Evolutionary conservation across 1,140 invertebrate genomes (phyloP).

Genomic region (Latrodectus geometricus): DNA sequence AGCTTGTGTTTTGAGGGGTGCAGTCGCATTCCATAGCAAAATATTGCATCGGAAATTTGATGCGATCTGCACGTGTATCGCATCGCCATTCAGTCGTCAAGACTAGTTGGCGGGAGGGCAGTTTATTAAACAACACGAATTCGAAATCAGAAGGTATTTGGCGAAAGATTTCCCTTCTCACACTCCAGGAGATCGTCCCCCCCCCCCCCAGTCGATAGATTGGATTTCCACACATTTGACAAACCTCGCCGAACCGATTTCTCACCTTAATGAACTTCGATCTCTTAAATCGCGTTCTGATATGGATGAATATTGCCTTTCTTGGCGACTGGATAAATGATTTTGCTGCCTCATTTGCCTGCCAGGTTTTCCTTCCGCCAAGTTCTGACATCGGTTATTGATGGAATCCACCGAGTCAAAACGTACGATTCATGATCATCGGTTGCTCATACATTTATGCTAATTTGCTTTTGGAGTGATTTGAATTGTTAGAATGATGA

Average conservation of each 20-base stretch:
- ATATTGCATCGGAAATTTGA: conserved; percentile 59
- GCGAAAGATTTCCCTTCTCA: conserved; percentile 9
- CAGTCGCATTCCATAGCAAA: conserved; percentile 54
- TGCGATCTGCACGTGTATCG: conserved; percentile 54
- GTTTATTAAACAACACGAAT: conserved; percentile 25
- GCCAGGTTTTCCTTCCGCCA: not conserved
- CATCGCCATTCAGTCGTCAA: not conserved
- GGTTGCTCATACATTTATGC: not conserved
- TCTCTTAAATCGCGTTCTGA: not conserved
- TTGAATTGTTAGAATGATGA: not conserved
- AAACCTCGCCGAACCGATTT: conserved; percentile 29
- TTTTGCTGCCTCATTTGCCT: not conserved
- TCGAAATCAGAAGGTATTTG: conserved; percentile 28
- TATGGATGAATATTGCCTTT: conserved; percentile 8
- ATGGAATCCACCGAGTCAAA: not conserved
- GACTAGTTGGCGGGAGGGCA: not conserved
- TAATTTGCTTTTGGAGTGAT: not conserved
- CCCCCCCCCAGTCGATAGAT: conserved; percentile 22
- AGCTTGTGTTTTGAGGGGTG: conserved; percentile 35
- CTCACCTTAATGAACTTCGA: conserved; percentile 48
- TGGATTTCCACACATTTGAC: conserved; percentile 50
- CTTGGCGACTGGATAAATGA: conserved; percentile 3
- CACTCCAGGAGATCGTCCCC: not conserved
- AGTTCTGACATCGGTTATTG: not conserved
- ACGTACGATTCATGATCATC: not conserved